Evolutionary conservation across 2,888 invertebrate species (phyloP).

Genomic region (Hirtodrosophila cameraria): DNA sequence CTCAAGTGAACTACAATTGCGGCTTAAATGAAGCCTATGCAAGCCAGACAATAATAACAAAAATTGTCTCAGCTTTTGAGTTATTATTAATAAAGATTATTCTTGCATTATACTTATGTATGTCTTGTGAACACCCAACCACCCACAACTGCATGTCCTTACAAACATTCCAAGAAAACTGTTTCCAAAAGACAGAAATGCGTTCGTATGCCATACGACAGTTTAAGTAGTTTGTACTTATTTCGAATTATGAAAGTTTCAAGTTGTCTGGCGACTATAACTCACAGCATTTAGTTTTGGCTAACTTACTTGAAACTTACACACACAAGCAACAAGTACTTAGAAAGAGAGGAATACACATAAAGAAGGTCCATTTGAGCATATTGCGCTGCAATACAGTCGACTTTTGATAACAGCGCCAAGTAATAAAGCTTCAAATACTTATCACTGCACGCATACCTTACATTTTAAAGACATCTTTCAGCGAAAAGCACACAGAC

Average conservation of each 20-base stretch:
- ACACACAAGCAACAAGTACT: constrained; percentile 60
- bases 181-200: constrained; percentile 28
- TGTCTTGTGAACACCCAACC: background rate
- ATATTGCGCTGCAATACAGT: constrained; percentile 58
- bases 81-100: too few relatives aligned
- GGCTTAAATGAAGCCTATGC: constrained; percentile 27
- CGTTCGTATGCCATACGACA: constrained; percentile 45
- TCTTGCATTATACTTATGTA: background rate
- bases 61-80: constrained; percentile 14
- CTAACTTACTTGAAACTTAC: constrained; percentile 3
- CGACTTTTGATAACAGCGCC: constrained; percentile 58
- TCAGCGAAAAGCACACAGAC: constrained; percentile 37
- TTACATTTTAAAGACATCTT: constrained; percentile 73
- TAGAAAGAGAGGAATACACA: constrained; percentile 8
- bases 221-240: constrained; percentile 73
- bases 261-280: constrained; percentile 28
- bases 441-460: constrained; percentile 71
- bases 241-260: constrained; percentile 69
- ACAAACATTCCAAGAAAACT: too few relatives aligned
- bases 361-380: constrained; percentile 30
- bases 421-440: constrained; percentile 69
- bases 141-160: constrained; percentile 10
- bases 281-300: constrained; percentile 31
- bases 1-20: constrained; percentile 24
- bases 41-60: constrained; percentile 11